Base-by-base conservation (phyloP, 2,797 vertebrate species). In the Crocodylus rhombifer region DNA sequence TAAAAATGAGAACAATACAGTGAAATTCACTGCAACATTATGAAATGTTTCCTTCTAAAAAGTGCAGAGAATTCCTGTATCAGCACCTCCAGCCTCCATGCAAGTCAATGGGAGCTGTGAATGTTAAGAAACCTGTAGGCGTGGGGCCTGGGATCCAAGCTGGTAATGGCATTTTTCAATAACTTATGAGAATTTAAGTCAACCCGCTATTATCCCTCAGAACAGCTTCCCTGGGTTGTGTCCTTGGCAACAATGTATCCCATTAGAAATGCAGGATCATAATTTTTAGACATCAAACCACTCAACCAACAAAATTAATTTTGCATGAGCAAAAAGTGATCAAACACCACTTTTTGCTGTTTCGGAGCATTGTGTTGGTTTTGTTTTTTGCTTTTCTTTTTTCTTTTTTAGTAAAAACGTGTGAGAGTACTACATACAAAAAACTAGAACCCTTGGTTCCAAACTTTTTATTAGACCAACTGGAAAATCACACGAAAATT, bases 271-370 rank as follows among this genome's bases (percentile, higher is more conserved):
- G 83, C n/a, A 92, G 61, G 73, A 80, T 6, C 4, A 5, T 42
- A 12, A 73, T 57, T 94, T 94, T 82, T 76, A 73, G 73, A 69
- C 88, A 69, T 67, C 30, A 80, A 91, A 86, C 25, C 63, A 90
- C 63, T 4, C 55, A 77, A 58, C 14, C 2, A n/a, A 82, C 62
- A 17, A 57, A 82, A 87, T 74, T 80, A 90, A 94, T 20, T 63
- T 7, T 88, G 30, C 57, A 93, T 67, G 57, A 93, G 82, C 33
- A 42, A 83, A 80, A 93, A 94, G 76, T 73, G 91, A 87, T 71
- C 63, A 87, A 80, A 63, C 67, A 75, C 71, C 42, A 71, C 73
- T 89, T 81, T 6, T 75, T 33, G 65, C 73, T n/a, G 62, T 58
- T 84, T 81, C 63, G 83, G 30, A 1, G 17, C 42, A 42, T 42